phyloP scores from a whole-genome alignment of 2,113 vertebrate genomes.

The Seriola rivoliana region DNA sequence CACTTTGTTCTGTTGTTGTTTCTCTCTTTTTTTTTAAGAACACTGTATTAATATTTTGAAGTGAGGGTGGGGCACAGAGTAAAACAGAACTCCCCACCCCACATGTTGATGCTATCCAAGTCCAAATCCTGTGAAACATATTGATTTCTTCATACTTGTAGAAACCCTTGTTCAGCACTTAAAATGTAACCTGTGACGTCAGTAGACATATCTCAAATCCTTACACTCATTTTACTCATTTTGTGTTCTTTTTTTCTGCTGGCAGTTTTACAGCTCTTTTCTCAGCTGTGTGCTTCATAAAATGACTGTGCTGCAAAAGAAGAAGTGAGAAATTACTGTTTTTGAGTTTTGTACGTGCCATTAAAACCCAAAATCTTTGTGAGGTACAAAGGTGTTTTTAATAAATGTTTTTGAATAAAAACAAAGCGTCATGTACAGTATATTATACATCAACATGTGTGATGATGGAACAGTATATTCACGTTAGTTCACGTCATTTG shows the following conservation, averaged over 20 bases:
- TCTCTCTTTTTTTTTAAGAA: background rate
- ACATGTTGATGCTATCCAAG: background rate
- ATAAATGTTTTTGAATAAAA: slow-evolving; percentile 50
- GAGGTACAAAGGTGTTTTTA: background rate
- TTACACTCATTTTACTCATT: background rate
- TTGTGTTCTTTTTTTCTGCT: background rate
- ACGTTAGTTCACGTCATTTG: background rate
- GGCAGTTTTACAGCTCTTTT: background rate
- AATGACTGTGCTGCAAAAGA: background rate
- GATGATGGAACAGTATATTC: background rate
- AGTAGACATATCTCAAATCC: background rate
- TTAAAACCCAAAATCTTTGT: background rate
- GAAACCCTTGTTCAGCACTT: slow-evolving; percentile 57
- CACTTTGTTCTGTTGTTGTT: background rate
- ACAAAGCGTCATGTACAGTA: background rate
- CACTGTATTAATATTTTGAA: background rate
- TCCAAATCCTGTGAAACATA: slow-evolving; percentile 49
- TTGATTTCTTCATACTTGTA: slow-evolving; percentile 42
- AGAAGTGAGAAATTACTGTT: background rate
- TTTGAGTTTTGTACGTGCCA: slow-evolving; percentile 2
- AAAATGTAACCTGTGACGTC: background rate
- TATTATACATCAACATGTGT: background rate
- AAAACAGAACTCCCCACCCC: background rate
- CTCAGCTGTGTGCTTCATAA: background rate
- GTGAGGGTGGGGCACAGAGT: background rate